Base-by-base conservation (phyloP, 2,113 vertebrate genomes). In the Elephas maximus region DNA sequence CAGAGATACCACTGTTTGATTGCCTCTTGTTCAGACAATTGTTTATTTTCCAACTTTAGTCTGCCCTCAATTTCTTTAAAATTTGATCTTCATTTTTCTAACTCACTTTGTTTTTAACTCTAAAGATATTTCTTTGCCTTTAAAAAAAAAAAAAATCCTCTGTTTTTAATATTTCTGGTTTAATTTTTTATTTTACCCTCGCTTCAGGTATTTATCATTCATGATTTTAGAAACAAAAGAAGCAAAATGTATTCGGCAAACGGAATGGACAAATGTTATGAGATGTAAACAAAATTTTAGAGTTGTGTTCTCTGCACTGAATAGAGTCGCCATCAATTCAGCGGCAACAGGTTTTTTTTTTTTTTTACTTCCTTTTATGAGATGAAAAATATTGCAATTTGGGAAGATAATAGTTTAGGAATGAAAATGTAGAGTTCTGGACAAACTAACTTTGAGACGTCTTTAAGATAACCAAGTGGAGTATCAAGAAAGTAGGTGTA, bases 331-430 rank as follows among this genome's bases (percentile, higher is more conserved):
- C 12, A 57, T 8, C 53, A 14, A 57, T 14, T 57, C 15, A 4
- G 51, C 6, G 53, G 53, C 53, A 57, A 2, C 15, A 14, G 15
- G 53, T 12, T 12, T 57, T 57, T 10, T 57, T 12, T 57, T 57
- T 57, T 57, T 57, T 57, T 57, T 17, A 57, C 53, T 57, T 81
- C 8, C 28, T 53, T 9, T 45, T 69, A 91, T 18, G 51, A 86
- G 12, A 65, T 78, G n/a, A 79, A 67, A 48, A 53, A 92, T 28
- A 86, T 48, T 83, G 65, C 37, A 24, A 88, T 80, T 94, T 94
- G n/a, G 21, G 20, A 10, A 93, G 83, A 15, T 37, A 5, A 53
- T 14, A 44, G 53, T 91, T 91, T 23, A 4, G 3, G 2, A 51
- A 8, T 53, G 11, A 23, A 76, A 87, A 41, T 69, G 21, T 57